Conservation (phyloP, 2,113 vertebrate genomes). For the Leiothrix lutea region DNA sequence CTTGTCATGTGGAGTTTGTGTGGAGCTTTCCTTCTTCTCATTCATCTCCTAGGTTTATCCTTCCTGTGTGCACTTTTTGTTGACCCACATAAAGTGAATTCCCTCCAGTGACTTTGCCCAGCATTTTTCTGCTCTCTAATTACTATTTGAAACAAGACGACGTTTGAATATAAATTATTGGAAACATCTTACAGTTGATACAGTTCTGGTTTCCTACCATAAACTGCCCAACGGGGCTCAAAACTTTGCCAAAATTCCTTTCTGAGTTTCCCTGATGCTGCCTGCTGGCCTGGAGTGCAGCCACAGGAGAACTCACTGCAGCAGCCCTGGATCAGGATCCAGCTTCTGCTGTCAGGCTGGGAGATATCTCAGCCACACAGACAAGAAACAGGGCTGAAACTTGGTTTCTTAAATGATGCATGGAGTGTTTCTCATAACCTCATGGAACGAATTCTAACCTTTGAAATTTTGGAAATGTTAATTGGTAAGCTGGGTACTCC, state of each 20-base stretch:
- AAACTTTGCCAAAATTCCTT: background rate
- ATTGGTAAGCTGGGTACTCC: background rate
- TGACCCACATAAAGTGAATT: background rate
- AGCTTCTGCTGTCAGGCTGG: background rate
- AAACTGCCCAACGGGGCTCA: background rate
- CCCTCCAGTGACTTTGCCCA: background rate
- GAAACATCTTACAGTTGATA: background rate
- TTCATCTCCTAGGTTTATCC: background rate
- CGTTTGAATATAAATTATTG: background rate
- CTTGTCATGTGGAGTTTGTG: background rate
- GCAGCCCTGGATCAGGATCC: background rate
- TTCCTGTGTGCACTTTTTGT: background rate
- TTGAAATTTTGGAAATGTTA: conserved; percentile 33
- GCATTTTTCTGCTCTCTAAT: background rate
- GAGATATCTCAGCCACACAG: background rate
- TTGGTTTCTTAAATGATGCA: background rate
- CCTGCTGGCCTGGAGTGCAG: background rate
- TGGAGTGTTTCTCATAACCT: background rate
- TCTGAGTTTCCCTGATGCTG: background rate
- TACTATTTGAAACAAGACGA: background rate
- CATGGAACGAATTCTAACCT: background rate
- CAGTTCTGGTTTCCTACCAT: background rate
- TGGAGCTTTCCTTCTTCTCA: background rate
- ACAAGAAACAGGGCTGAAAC: background rate
- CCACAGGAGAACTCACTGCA: background rate